These are phyloP conservation scores for Cydia strobilella DNA, from an alignment of 1,140 invertebrate species.

Conservation along the genomic window DNA sequence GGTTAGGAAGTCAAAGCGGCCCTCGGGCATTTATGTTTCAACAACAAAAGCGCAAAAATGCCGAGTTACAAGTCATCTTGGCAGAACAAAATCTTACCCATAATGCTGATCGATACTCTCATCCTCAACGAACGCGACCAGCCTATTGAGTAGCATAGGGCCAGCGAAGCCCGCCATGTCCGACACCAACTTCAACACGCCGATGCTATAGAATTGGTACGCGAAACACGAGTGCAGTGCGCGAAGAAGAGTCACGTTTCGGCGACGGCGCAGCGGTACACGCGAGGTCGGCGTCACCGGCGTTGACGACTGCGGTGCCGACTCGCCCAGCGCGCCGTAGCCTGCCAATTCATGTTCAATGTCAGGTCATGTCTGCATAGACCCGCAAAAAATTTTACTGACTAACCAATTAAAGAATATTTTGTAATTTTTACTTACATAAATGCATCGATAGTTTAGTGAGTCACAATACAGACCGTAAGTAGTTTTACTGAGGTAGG, in stretches of 20 bases:
- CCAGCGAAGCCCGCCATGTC: conserved; percentile 93
- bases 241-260: conserved; percentile 84
- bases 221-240: conserved; percentile 92
- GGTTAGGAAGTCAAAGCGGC: too few species aligned
- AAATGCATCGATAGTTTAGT: too few species aligned
- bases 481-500: too few species aligned
- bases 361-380: background rate
- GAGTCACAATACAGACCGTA: too few species aligned
- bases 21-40: too few species aligned
- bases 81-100: conserved; percentile 73
- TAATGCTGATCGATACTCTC: conserved; percentile 82
- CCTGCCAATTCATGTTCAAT: conserved; percentile 43
- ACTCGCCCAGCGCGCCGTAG: conserved; percentile 67
- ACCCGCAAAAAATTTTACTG: background rate
- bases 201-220: conserved; percentile 93
- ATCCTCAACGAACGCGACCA: conserved; percentile 91
- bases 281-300: conserved; percentile 65
- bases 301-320: conserved; percentile 55
- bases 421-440: too few species aligned
- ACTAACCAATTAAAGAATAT: too few species aligned
- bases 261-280: conserved; percentile 57
- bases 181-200: conserved; percentile 91
- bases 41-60: too few species aligned
- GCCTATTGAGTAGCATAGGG: conserved; percentile 91
- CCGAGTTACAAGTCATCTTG: too few species aligned